A percentile compares a stretch with the other conserved stretches of the same genome.
phyloP scores from a whole-genome alignment of 2,888 invertebrate genomes.

The Caenorhabditis sp. region DNA sequence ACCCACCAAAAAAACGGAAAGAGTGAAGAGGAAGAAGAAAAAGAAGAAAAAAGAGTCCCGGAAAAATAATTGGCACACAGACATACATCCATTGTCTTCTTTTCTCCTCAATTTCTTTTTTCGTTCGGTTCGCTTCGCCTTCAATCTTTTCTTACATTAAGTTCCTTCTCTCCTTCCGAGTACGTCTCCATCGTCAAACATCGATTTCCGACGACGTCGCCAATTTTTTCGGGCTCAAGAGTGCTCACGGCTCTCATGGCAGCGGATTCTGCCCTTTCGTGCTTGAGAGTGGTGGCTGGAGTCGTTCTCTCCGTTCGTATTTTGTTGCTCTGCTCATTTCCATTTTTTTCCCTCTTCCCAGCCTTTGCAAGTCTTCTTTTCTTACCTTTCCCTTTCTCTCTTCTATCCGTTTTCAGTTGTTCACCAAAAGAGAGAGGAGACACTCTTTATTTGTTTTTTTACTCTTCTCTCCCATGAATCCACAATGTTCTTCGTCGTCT shows the following conservation, averaged over 20 bases:
- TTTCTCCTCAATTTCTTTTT: conserved; percentile 18
- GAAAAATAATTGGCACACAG: conserved; percentile 56
- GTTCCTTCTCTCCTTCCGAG: conserved; percentile 11
- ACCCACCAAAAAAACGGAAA: not conserved
- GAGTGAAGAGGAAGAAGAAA: not conserved
- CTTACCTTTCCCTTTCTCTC: conserved; percentile 9
- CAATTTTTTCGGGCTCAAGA: conserved; percentile 17
- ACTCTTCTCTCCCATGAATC: not conserved
- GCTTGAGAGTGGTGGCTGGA: not conserved
- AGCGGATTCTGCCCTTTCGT: not conserved
- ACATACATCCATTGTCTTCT: conserved; percentile 18
- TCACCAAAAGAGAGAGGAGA: not conserved
- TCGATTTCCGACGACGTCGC: conserved; percentile 27
- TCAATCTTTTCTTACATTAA: conserved; percentile 32
- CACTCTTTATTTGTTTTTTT: conserved; percentile 16
- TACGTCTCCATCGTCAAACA: conserved; percentile 18
- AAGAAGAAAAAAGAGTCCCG: conserved; percentile 22
- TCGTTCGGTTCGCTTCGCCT: conserved; percentile 25
- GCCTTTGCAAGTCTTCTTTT: not conserved
- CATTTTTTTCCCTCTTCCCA: conserved; percentile 6
- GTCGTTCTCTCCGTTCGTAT: conserved; percentile 26
- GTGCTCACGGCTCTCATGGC: conserved; percentile 22
- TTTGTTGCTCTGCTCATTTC: conserved; percentile 45
- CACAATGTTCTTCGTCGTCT: not conserved
- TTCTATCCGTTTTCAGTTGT: conserved; percentile 1